These are phyloP conservation scores for Tenebrio molitor DNA, from an alignment of 1,140 invertebrate genomes.

Conservation along the genomic window DNA sequence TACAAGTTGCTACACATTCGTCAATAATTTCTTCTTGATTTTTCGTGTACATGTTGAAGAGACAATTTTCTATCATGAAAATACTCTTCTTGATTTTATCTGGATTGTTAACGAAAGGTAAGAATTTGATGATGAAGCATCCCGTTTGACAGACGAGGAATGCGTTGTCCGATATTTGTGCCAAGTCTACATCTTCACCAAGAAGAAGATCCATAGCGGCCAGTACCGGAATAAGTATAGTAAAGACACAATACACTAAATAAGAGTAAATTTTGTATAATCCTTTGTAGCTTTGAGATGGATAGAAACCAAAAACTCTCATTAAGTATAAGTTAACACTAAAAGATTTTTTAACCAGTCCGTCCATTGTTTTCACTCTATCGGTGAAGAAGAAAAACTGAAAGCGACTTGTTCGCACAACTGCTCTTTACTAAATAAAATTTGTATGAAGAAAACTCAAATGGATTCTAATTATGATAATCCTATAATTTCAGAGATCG, in stretches of 20 bases:
- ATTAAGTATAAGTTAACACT: conserved; percentile 13
- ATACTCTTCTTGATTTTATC: conserved; percentile 9
- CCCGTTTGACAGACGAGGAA: conserved; percentile 15
- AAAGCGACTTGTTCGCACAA: too few relatives aligned
- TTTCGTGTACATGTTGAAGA: conserved; percentile 24
- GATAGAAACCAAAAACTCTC: conserved; percentile 17
- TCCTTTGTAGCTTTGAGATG: neutral
- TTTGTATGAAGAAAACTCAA: too few relatives aligned
- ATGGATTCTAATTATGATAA: too few relatives aligned
- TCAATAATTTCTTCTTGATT: conserved; percentile 19
- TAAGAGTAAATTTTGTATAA: conserved; percentile 24
- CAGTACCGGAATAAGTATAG: conserved; percentile 10
- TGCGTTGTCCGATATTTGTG: conserved; percentile 7
- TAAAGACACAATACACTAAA: conserved; percentile 1
- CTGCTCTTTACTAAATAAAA: too few relatives aligned
- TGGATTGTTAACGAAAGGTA: conserved; percentile 7
- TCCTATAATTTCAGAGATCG: too few relatives aligned
- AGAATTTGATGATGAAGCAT: conserved; percentile 17
- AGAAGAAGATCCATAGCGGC: neutral
- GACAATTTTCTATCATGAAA: conserved; percentile 6
- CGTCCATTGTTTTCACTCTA: neutral
- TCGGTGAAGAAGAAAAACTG: neutral
- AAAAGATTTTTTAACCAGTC: neutral
- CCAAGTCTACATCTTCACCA: neutral
- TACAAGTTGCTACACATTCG: neutral